Evolutionary conservation across 2,888 invertebrate species (phyloP), one percentile per base, ranked within the genome.

Genomic region (Pristionchus mayeri): DNA sequence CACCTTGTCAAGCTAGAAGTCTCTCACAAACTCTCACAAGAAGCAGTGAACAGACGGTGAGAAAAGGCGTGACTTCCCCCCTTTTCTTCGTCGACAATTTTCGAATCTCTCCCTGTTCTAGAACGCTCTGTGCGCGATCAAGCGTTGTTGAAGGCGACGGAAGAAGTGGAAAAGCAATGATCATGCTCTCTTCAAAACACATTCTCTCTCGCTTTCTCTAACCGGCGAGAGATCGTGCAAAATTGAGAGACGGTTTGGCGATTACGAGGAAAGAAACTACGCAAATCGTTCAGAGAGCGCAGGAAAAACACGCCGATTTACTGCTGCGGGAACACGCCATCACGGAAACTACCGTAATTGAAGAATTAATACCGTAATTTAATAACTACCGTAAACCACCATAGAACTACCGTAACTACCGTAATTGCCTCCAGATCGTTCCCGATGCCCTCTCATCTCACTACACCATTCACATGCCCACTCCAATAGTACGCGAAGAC

Each of bases 11-110:
- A 44, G 27, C 30, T 60, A 21, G 21, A 24, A 34, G 11, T 57
- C 57, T 57, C n/a, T n/a, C n/a, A n/a, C 52, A 21, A 52, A 52
- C 57, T 60, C 57, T 60, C 57, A 27, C 57, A n/a, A n/a, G n/a
- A n/a, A 60, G 9, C 54, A n/a, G 9, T 54, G 54, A 16, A 21
- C 3, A 0, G 3, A n/a, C 24, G 24, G 54, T 24, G 9, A 21
- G 21, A 27, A 60, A 60, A 24, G 13, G 57, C 27, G 57, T 3
- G 27, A 60, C 13, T 27, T 60, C 57, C 27, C 52, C 30, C 57
- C 1, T n/a, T n/a, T n/a, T n/a, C n/a, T 24, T 27, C 30, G 57
- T 16, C 63, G 63, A 34, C 63, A 63, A 63, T 63, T 63, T 63
- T 63, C 30, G 63, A 63, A 37, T 63, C 63, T 34, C 34, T 30